phyloP scores from a whole-genome alignment of 2,113 vertebrate species.

The Verasper variegatus region DNA sequence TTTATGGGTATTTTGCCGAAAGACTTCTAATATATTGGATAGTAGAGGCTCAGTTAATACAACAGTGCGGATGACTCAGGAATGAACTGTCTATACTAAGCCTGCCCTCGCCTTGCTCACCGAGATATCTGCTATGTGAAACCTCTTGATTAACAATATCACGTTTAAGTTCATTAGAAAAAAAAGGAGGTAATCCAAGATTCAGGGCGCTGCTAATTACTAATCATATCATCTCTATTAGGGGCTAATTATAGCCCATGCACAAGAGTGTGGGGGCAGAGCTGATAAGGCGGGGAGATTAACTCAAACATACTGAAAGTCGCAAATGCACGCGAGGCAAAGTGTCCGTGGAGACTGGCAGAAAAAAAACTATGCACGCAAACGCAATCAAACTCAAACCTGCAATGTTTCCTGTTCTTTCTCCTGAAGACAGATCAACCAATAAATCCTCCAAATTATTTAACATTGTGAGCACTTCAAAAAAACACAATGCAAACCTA shows the following conservation, averaged over 20 bases:
- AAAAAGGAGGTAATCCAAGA: slow-evolving; percentile 15
- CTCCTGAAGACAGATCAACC: neutral
- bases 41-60: slow-evolving; percentile 14
- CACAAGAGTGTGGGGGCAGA: slow-evolving; percentile 9
- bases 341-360: neutral
- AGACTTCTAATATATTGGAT: neutral
- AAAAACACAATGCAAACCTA: no score
- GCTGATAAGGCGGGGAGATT: slow-evolving; percentile 34
- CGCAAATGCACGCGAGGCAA: slow-evolving; percentile 3
- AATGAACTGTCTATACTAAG: neutral
- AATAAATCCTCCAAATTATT: neutral
- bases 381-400: slow-evolving; percentile 5
- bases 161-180: slow-evolving; percentile 10
- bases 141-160: slow-evolving; percentile 41
- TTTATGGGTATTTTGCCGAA: neutral
- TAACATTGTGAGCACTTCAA: no score
- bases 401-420: neutral
- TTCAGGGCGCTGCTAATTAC: slow-evolving; percentile 40
- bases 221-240: slow-evolving; percentile 51
- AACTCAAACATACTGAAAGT: slow-evolving; percentile 27
- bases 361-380: neutral
- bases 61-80: no score
- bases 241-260: slow-evolving; percentile 49
- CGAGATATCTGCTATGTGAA: slow-evolving; percentile 7
- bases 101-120: neutral